Evolutionary conservation across 1,140 invertebrate species (phyloP), one percentile per base, ranked within the genome.

Genomic region (Rhynchophorus ferrugineus): DNA sequence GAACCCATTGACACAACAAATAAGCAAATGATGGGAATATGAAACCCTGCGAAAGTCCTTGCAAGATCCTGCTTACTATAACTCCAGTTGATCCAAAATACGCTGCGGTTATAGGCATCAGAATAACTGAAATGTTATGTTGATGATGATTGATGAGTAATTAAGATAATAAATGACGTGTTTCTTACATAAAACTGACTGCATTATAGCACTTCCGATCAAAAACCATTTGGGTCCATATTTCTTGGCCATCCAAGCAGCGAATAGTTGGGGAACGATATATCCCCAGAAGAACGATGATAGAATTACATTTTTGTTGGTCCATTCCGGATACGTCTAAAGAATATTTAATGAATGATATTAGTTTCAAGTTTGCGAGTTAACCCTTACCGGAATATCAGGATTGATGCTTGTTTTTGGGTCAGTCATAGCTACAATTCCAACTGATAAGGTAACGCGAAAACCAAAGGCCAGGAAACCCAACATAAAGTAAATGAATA

Each of bases 11-110:
- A 0, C 87, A 82, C 54, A 92, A 69, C 1, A 92, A 70, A 0
- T 81, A 82, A 58, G 92, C 88, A 2, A 89, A 74, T 39, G 80
- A 77, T 0, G 91, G 90, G 60, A 87, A 84, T 1, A 87, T 73
- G 0, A 88, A 78, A 6, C 89, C 90, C 72, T 92, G 82, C 18
- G 74, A 77, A 0, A 93, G 64, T 0, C 91, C 91, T 68, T 87
- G 82, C 0, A 85, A 52, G 0, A 88, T 77, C 16, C 91, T 74
- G 8, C 80, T 70, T 60, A 69, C 65, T 62, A 75, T 75, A 45
- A 86, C 64, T 49, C 76, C 71, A 64, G 79, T 66, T 78, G 80
- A 83, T 6, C 75, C 79, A 9, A 58, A 58, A 9, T 46, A 13
- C 5, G 51, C 69, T 65, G 62, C 73, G 64, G 68, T 53, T 3